Conservation (phyloP, 2,797 vertebrate species). For the Coccyzus lansbergi region DNA sequence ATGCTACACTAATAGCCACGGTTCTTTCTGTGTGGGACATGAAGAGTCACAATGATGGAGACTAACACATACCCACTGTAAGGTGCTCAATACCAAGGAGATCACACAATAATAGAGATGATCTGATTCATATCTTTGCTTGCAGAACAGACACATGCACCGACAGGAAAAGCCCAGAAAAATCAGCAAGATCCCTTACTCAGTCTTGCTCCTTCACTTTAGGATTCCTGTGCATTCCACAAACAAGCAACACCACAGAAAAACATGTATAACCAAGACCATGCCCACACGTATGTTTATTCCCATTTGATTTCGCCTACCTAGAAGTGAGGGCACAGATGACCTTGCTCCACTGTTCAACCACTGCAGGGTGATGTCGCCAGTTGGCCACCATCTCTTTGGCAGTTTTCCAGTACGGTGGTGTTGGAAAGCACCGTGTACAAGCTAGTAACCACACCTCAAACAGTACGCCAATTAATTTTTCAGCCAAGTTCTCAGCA, state of each 20-base stretch:
- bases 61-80: accelerated
- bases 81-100: neutral
- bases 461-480: slow-evolving; percentile 89
- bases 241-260: neutral
- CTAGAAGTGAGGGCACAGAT: slow-evolving; percentile 91
- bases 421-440: slow-evolving; percentile 89
- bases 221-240: neutral
- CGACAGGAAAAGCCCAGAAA: neutral
- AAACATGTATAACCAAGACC: accelerated
- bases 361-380: slow-evolving; percentile 90
- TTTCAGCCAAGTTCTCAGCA: slow-evolving; percentile 91
- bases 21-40: neutral
- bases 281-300: accelerated
- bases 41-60: neutral
- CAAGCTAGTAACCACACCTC: slow-evolving; percentile 94
- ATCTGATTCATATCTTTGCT: neutral
- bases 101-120: neutral
- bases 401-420: slow-evolving; percentile 92
- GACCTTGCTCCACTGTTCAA: slow-evolving; percentile 92
- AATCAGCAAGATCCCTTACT: neutral
- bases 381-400: slow-evolving; percentile 94
- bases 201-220: neutral
- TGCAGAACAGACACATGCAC: neutral
- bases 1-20: neutral
- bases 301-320: slow-evolving; percentile 66